Evolutionary conservation across 23 tunicate genomes (phyloP).

Genomic region (Phallusia fumigata): DNA sequence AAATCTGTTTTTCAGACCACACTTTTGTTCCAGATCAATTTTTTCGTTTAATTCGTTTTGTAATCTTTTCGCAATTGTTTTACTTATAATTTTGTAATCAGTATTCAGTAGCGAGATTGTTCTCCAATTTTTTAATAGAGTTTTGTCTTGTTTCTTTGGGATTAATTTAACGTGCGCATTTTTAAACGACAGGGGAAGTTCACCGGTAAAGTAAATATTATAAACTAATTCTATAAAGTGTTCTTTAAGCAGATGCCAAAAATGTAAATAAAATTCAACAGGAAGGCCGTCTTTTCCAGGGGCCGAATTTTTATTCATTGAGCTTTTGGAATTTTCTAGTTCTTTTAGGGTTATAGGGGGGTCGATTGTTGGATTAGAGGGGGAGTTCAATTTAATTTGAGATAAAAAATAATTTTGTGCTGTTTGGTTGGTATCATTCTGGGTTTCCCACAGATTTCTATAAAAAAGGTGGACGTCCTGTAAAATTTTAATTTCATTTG

Average conservation of each 20-base stretch:
- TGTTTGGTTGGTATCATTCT: neutral
- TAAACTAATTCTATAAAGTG: no score
- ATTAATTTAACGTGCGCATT: neutral
- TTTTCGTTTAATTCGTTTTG: neutral
- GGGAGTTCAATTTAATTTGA: neutral
- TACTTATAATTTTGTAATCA: neutral
- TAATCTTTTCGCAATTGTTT: neutral
- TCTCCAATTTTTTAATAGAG: neutral
- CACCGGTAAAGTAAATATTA: no score
- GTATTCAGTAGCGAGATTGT: neutral
- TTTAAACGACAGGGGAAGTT: neutral
- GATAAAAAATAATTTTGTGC: neutral
- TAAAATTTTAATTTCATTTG: neutral
- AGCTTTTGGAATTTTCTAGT: neutral
- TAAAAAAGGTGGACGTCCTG: neutral
- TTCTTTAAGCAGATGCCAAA: neutral
- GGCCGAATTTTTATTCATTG: neutral
- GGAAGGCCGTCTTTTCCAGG: neutral
- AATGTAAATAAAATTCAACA: neutral
- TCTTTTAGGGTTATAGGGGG: neutral
- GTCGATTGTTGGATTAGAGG: neutral
- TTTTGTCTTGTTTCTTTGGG: neutral
- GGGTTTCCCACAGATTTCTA: neutral
- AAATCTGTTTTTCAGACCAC: neutral
- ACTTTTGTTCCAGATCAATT: neutral